A percentile compares a stretch with the other conserved stretches of the same genome.
phyloP scores from a whole-genome alignment of 2,888 invertebrate genomes.

The Agrotis puta region DNA sequence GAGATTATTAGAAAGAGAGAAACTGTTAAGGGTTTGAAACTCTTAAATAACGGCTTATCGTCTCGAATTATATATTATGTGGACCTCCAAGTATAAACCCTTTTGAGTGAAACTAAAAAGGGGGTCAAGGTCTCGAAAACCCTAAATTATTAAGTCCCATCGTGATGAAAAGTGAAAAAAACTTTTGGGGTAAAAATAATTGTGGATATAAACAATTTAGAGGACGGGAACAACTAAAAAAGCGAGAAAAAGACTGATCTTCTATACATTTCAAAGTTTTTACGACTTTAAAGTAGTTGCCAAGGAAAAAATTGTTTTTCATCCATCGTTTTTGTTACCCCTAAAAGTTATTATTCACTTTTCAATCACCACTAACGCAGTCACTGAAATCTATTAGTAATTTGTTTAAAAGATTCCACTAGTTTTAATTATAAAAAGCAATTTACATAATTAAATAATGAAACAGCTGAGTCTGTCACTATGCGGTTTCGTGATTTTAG shows the following conservation, averaged over 20 bases:
- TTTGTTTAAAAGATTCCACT: slow-evolving; percentile 29
- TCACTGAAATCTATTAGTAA: slow-evolving; percentile 17
- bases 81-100: not conserved
- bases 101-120: slow-evolving; percentile 1
- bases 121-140: slow-evolving; percentile 4
- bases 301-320: not conserved
- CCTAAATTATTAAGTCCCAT: not conserved
- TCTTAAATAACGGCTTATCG: slow-evolving; percentile 5
- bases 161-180: not conserved
- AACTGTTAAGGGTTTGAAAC: slow-evolving; percentile 1
- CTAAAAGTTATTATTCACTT: not conserved
- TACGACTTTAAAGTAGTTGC: not conserved
- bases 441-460: slow-evolving; percentile 37
- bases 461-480: slow-evolving; percentile 17
- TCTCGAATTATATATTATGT: slow-evolving; percentile 27
- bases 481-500: slow-evolving; percentile 19
- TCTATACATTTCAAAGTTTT: slow-evolving; percentile 1
- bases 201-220: not conserved
- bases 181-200: not conserved
- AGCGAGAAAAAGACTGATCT: not conserved
- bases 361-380: not conserved
- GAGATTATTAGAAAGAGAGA: slow-evolving; percentile 10
- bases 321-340: not conserved
- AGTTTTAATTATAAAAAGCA: not conserved
- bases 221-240: not conserved